Evolutionary conservation across 2,797 vertebrate genomes (phyloP).

Genomic region (Remorina albescens): DNA sequence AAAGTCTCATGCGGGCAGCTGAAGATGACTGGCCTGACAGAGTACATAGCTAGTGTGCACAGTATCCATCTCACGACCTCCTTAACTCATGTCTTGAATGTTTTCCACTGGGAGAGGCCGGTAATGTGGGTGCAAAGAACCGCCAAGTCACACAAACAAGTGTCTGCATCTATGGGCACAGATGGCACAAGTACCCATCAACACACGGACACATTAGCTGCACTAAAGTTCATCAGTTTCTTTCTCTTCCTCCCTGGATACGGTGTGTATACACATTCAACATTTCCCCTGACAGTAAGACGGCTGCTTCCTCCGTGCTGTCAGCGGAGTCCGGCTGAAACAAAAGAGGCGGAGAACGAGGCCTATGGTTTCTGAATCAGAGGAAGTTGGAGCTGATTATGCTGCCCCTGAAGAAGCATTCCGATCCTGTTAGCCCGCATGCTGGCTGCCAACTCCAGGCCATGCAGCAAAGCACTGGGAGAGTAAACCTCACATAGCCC

Average conservation of each 20-base stretch:
- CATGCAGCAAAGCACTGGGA: slow-evolving; percentile 43
- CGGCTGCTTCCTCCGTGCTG: slow-evolving; percentile 78
- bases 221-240: slow-evolving; percentile 46
- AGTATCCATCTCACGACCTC: slow-evolving; percentile 59
- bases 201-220: slow-evolving; percentile 53
- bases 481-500: slow-evolving; percentile 52
- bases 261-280: slow-evolving; percentile 73
- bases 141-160: slow-evolving; percentile 65
- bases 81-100: slow-evolving; percentile 41
- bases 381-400: slow-evolving; percentile 86
- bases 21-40: slow-evolving; percentile 67
- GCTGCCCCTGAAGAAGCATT: slow-evolving; percentile 80
- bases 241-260: slow-evolving; percentile 48
- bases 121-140: slow-evolving; percentile 28
- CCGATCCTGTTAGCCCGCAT: slow-evolving; percentile 74
- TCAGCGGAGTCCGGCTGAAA: slow-evolving; percentile 75
- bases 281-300: slow-evolving; percentile 69
- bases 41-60: slow-evolving; percentile 42
- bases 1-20: slow-evolving; percentile 70
- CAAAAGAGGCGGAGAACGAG: slow-evolving; percentile 78
- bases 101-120: slow-evolving; percentile 59
- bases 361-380: slow-evolving; percentile 76
- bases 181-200: slow-evolving; percentile 57
- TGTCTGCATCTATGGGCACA: slow-evolving; percentile 50
- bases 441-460: slow-evolving; percentile 66